Base-by-base conservation (phyloP, 2,888 invertebrate genomes). In the Lithophane ornitopus region DNA sequence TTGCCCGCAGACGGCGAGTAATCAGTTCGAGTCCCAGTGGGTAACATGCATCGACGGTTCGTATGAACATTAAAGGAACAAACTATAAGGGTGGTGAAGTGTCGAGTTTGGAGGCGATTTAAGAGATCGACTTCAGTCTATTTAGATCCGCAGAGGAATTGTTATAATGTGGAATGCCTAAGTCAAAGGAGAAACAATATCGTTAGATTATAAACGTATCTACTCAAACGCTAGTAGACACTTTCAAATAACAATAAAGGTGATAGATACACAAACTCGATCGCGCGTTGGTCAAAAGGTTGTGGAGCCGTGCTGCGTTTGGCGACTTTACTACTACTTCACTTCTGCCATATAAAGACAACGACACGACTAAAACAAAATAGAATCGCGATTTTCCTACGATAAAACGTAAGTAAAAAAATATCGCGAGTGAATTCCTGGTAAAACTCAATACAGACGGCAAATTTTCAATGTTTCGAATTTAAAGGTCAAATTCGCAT, bases 21-120 rank as follows among this genome's bases (percentile, higher is more conserved):
- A 91, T 90, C 86, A 86, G 85, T 82, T 85, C 78, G 66, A 84
- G 65, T 87, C 90, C 89, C 89, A 70, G 67, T 80, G 86, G 90
- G 84, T 69, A 74, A 26, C 80, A 74, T 84, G 81, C 84, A 81
- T 80, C 65, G 82, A 76, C 76, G 65, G 77, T 78, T 77, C 82
- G 85, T 85, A 88, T 74, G 82, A 87, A 89, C 86, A 90, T 90
- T 89, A 90, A 89, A 81, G 82, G 87, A 82, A 88, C 89, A 84
- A 88, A 90, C 87, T 88, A 74, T 80, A 76, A 63, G 82, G 79
- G 78, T 81, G 86, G 81, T 88, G 87, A 86, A 90, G 89, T 89
- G 86, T 89, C 88, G 86, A 90, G 89, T 89, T 86, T 89, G 87
- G 85, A 80, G 68, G 71, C 66, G 86, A 89, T 92, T 88, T 90